Evolutionary conservation across 2,113 vertebrate species (phyloP), one percentile per base, ranked within the genome.

Genomic region (Heterotis niloticus): DNA sequence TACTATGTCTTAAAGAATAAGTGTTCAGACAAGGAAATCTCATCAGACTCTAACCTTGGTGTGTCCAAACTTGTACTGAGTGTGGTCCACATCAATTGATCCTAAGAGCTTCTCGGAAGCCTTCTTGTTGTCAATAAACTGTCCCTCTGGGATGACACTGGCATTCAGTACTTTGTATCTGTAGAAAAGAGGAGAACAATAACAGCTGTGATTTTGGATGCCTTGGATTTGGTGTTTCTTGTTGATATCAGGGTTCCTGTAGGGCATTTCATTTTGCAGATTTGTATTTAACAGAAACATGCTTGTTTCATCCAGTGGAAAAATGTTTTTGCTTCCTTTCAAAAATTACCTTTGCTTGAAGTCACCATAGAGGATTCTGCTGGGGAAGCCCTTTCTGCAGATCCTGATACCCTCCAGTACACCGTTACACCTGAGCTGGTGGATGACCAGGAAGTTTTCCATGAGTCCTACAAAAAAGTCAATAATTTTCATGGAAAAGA

Each of bases 311-410:
- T 20, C 59, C 59, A 17, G 3, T 20, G 59, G 34, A 44, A 44
- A 44, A 44, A 20, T 62, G 11, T 2, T 62, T 62, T 62, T 62
- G 24, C 10, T 57, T 26, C 34, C 5, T 56, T 14, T 34, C 51
- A 7, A 23, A 78, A 64, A 44, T 44, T 82, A 96, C 96, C 94
- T 83, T 85, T 98, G 95, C 84, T 96, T 96, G 78, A 98, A 98
- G 87, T 98, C 96, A 1, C 88, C 94, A 13, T 96, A 98, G 80
- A 94, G 90, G 87, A 97, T 95, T 84, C 95, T 95, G 90, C 95
- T 98, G 84, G 96, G 96, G 82, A 98, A 98, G 0, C 96, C 96
- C 73, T 98, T 98, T 78, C 96, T 94, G 88, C 96, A 97, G 76
- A 96, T 97, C 73, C 94, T 90, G 85, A 98, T 98, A n/a, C 96